phyloP scores from a whole-genome alignment of 2,888 invertebrate species.

The Nasonia oneida region DNA sequence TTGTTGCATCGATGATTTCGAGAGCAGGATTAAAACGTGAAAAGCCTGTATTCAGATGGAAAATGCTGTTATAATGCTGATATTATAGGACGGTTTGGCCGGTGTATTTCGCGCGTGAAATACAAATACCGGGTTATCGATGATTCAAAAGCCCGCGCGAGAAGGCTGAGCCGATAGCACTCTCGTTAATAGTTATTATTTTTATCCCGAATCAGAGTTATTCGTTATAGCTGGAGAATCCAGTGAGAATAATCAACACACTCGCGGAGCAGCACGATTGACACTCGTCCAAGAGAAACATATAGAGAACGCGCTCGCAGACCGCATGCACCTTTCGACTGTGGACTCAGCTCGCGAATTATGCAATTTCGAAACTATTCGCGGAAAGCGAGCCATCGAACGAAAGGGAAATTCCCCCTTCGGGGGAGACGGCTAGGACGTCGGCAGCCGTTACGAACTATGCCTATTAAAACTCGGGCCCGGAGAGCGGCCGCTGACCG shows the following conservation, averaged over 20 bases:
- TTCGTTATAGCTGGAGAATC: too few relatives aligned
- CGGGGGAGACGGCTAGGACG: neutral
- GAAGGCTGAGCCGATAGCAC: neutral
- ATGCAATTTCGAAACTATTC: constrained; percentile 60
- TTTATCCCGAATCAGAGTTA: too few relatives aligned
- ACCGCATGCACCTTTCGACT: constrained; percentile 1
- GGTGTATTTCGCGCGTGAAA: neutral
- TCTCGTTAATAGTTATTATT: neutral
- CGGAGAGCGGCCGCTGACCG: constrained; percentile 65
- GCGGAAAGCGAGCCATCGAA: constrained; percentile 36
- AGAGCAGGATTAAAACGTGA: neutral
- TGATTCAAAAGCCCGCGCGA: neutral
- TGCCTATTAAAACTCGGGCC: constrained; percentile 31
- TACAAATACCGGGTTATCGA: neutral
- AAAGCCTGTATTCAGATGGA: neutral
- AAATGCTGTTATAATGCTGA: neutral
- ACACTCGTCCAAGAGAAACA: neutral
- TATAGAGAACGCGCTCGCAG: neutral
- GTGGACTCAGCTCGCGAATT: constrained; percentile 44
- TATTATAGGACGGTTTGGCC: neutral
- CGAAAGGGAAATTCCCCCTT: constrained; percentile 61
- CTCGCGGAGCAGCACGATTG: neutral
- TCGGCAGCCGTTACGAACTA: constrained; percentile 17
- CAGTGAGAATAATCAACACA: neutral
- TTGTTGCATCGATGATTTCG: neutral